Percentiles rank a stretch among this genome's conserved stretches.
phyloP scores from a whole-genome alignment of 2,113 vertebrate genomes.

The Fukomys damarensis region DNA sequence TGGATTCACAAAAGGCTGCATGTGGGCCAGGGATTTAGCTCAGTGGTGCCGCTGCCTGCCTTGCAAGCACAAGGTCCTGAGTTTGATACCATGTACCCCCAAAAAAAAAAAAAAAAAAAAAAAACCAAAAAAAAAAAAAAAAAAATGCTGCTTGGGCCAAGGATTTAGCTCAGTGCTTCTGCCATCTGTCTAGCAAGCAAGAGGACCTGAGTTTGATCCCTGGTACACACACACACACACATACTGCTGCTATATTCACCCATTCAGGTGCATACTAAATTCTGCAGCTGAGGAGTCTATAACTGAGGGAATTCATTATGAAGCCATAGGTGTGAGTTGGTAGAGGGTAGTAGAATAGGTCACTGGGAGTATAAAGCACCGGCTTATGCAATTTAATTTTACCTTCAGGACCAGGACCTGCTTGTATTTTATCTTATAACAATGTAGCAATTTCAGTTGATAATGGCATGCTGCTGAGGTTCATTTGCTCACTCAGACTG shows the following conservation, averaged over 20 bases:
- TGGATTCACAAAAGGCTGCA: background rate
- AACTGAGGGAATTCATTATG: background rate
- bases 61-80: no score
- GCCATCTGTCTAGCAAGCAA: no score
- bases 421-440: background rate
- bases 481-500: background rate
- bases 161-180: no score
- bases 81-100: no score
- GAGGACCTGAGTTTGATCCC: no score
- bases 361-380: background rate
- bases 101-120: no score
- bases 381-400: conserved; percentile 17
- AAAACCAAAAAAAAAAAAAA: no score
- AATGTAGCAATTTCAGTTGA: background rate
- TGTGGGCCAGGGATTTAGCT: no score
- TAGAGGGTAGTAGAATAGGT: background rate
- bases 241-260: background rate
- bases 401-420: background rate
- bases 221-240: no score
- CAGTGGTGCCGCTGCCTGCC: no score
- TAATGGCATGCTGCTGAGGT: background rate
- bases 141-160: no score
- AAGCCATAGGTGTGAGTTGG: background rate
- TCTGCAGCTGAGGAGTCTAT: background rate
- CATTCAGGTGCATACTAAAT: background rate